Base-by-base conservation (phyloP, 1,140 invertebrate genomes). In the Cydia fagiglandana region DNA sequence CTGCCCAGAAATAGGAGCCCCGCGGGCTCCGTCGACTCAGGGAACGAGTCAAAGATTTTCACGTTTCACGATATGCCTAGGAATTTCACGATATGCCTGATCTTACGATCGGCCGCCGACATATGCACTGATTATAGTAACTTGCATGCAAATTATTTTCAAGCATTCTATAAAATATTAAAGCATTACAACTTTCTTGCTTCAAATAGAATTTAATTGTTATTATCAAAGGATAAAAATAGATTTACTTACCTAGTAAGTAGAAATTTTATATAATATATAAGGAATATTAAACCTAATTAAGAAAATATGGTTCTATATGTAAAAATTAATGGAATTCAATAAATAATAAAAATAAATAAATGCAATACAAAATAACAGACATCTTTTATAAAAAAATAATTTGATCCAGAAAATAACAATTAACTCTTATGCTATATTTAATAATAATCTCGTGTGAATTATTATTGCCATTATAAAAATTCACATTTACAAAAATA, bases 381-480 rank as follows among this genome's bases (percentile, higher is more conserved):
- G 20, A 4, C 56, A 61, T 61, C n/a, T 61, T 17, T 10, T 24
- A 24, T 61, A 24, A n/a, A 15, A 15, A 61, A 24, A 47, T 61
- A 61, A 24, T 24, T n/a, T 61, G 7, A 61, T 53, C 6, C n/a
- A 17, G 50, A 53, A n/a, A 53, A 15, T 20, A 24, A 24, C 56
- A 61, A n/a, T 20, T 24, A 17, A 24, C n/a, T 17, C 56, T 24
- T 61, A 61, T 3, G 2, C 56, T 24, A 61, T 10, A 24, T 61
- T 56, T 56, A 9, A 61, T 61, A 61, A 61, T 61, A 61, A 61
- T 61, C 56, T 61, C 56, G 24, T 24, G 17, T 61, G 7, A 24
- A 24, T 61, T 61, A 10, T 61, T 61, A 13, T 15, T 13, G 2
- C 10, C 10, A 47, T 53, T 12, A n/a, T 24, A 9, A 20, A 61